A percentile compares a stretch with the other conserved stretches of the same genome.
phyloP scores from a whole-genome alignment of 2,113 vertebrate species.

The Xiphophorus hellerii region DNA sequence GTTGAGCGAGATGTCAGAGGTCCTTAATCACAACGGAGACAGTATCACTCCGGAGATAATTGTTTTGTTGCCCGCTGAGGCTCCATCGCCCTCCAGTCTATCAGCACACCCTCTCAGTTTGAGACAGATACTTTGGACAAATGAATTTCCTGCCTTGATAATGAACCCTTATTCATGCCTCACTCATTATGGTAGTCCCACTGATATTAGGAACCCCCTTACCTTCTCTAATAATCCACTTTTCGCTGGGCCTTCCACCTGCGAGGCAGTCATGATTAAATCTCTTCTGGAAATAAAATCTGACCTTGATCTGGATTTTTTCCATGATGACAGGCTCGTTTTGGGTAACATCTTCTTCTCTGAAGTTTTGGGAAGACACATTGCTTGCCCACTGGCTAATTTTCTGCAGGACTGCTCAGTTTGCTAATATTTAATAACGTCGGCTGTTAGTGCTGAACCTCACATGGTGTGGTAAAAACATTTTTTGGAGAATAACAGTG shows the following conservation, averaged over 20 bases:
- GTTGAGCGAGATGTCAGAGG: slow-evolving; percentile 34
- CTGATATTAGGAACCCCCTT: slow-evolving; percentile 16
- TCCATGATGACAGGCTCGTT: slow-evolving; percentile 28
- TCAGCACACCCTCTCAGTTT: slow-evolving; percentile 2
- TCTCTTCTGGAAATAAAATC: slow-evolving; percentile 6
- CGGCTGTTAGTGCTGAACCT: not conserved
- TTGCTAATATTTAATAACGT: not conserved
- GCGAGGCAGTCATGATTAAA: slow-evolving; percentile 41
- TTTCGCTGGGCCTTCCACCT: slow-evolving; percentile 1
- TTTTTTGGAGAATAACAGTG: not conserved
- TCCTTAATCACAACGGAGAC: slow-evolving; percentile 41
- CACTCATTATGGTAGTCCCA: slow-evolving; percentile 5
- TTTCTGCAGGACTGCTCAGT: not conserved
- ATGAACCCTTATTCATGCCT: not conserved
- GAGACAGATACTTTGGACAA: slow-evolving; percentile 8
- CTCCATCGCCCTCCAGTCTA: slow-evolving; percentile 19
- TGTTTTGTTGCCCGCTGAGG: slow-evolving; percentile 43
- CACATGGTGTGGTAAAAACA: not conserved
- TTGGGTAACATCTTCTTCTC: slow-evolving; percentile 22
- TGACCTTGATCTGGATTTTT: slow-evolving; percentile 15
- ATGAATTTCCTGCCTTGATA: slow-evolving; percentile 3
- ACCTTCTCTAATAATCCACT: not conserved
- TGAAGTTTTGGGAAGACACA: slow-evolving; percentile 16
- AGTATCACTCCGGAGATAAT: slow-evolving; percentile 42
- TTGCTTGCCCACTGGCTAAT: not conserved